Evolutionary conservation across 2,888 invertebrate genomes (phyloP), one percentile per base, ranked within the genome.

Genomic region (Ptychoptera albimana): DNA sequence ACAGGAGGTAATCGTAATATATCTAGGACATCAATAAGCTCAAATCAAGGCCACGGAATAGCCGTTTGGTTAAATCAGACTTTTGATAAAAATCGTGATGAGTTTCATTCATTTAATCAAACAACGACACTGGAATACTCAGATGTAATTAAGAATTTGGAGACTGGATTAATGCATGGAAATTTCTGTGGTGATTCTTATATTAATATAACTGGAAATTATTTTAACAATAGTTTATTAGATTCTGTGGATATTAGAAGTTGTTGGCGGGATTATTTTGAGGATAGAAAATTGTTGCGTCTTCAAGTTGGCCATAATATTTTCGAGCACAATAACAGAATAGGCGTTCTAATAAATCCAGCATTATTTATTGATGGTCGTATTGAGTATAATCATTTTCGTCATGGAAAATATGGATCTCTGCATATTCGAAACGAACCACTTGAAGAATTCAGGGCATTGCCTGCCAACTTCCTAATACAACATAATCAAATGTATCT

Each of bases 1-100:
- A 84, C 87, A 3, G 97, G 98, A 0, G 98, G 98, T 1, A 84
- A 83, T 54, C 74, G 91, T 49, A 93, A 97, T 57, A 74, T 98
- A 48, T 94, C 96, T 10, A 73, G 79, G 52, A 84, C 88, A 38
- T 80, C 78, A 23, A 68, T 98, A 16, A 83, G 82, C 42, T 83
- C 86, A 1, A 98, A 98, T 63, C 73, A 75, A 50, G 89, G 93
- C 8, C 83, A 86, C 55, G 94, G 94, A 2, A 63, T 92, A 15
- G 82, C 92, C 0, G 74, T 92, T 8, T 93, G 93, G 87, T 66
- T 91, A 45, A 94, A 94, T 59, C 80, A 88, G 54, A 87, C 88
- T 11, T 64, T 69, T 50, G 74, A 79, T 54, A 46, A 55, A 7
- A 55, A 59, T 15, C 55, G 63, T 2, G 78, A 82, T 1, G 85